A percentile compares a stretch with the other conserved stretches of the same genome.
These are phyloP conservation scores for Limnothrissa miodon DNA, from an alignment of 2,113 vertebrate species.

Conservation along the genomic window DNA sequence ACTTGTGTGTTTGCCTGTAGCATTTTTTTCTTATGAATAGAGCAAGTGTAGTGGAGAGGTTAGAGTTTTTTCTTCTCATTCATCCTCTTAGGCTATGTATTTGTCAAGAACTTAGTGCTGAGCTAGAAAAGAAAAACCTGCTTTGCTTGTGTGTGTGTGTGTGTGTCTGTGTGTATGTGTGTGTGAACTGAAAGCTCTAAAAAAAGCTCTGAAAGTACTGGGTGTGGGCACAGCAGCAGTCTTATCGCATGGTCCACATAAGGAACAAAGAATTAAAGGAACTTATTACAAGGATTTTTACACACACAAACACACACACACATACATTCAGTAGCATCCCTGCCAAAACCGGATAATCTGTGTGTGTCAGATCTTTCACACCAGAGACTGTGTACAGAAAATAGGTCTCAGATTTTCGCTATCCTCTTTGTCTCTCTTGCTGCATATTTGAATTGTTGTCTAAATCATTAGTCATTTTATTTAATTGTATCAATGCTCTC, in stretches of 20 bases:
- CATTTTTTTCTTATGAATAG: background rate
- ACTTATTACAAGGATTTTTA: slow-evolving; percentile 10
- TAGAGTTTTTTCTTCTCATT: background rate
- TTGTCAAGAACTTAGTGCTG: background rate
- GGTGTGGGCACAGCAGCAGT: slow-evolving; percentile 18
- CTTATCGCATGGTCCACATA: slow-evolving; percentile 18
- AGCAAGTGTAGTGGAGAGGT: background rate
- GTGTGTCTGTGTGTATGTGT: background rate
- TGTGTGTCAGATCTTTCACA: too few relatives aligned
- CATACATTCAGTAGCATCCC: too few relatives aligned
- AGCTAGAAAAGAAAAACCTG: background rate
- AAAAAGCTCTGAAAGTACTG: background rate
- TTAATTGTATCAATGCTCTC: too few relatives aligned
- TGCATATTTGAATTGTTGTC: too few relatives aligned
- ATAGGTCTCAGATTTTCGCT: too few relatives aligned
- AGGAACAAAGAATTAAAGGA: slow-evolving; percentile 13
- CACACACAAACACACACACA: too few relatives aligned
- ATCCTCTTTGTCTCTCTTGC: background rate
- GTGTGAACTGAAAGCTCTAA: slow-evolving; percentile 8
- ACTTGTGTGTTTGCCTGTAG: background rate
- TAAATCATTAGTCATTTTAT: too few relatives aligned
- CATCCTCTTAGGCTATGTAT: background rate
- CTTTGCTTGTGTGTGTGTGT: background rate
- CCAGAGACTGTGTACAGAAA: too few relatives aligned
- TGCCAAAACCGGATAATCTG: too few relatives aligned